Percentiles rank a stretch among this genome's conserved stretches.
These are phyloP conservation scores for Xiphophorus hellerii DNA, from an alignment of 2,113 vertebrate species.

Conservation along the genomic window DNA sequence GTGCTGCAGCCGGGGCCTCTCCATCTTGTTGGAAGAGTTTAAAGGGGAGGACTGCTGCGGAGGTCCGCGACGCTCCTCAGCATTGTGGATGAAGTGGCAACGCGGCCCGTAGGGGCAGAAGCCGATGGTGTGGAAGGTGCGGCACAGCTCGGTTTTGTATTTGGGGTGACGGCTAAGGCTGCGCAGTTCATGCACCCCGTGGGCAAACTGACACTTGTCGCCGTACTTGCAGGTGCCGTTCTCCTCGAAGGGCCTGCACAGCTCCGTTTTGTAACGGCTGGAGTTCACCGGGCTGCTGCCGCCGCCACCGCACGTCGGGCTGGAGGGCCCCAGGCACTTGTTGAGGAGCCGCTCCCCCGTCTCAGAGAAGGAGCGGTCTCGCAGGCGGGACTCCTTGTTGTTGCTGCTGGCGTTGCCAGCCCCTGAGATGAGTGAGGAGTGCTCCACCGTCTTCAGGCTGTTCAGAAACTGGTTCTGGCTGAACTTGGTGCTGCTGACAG, in stretches of 20 bases:
- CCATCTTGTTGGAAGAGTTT: slow-evolving; percentile 82
- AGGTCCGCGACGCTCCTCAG: slow-evolving; percentile 92
- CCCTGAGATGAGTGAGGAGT: slow-evolving; percentile 81
- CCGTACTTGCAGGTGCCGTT: slow-evolving; percentile 97
- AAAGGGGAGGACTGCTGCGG: slow-evolving; percentile 80
- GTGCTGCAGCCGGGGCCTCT: slow-evolving; percentile 95
- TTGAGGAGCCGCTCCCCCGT: slow-evolving; percentile 91
- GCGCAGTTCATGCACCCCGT: slow-evolving; percentile 96
- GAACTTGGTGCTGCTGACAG: slow-evolving; percentile 91
- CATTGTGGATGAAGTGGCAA: slow-evolving; percentile 99
- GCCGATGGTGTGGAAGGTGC: slow-evolving; percentile 99
- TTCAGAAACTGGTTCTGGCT: slow-evolving; percentile 94
- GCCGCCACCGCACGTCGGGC: slow-evolving; percentile 68
- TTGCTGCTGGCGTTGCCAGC: slow-evolving; percentile 77
- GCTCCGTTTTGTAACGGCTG: slow-evolving; percentile 98
- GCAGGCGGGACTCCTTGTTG: slow-evolving; percentile 93
- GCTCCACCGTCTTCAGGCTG: slow-evolving; percentile 86
- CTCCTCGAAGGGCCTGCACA: slow-evolving; percentile 97
- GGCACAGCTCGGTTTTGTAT: slow-evolving; percentile 99
- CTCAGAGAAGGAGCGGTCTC: slow-evolving; percentile 96
- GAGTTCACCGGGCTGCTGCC: slow-evolving; percentile 91
- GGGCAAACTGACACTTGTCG: slow-evolving; percentile 98
- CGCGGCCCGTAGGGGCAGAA: slow-evolving; percentile 97
- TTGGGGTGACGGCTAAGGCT: slow-evolving; percentile 97
- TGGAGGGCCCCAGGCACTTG: slow-evolving; percentile 81